Conservation (phyloP, 2,888 invertebrate genomes). For the Coenonympha arcania region DNA sequence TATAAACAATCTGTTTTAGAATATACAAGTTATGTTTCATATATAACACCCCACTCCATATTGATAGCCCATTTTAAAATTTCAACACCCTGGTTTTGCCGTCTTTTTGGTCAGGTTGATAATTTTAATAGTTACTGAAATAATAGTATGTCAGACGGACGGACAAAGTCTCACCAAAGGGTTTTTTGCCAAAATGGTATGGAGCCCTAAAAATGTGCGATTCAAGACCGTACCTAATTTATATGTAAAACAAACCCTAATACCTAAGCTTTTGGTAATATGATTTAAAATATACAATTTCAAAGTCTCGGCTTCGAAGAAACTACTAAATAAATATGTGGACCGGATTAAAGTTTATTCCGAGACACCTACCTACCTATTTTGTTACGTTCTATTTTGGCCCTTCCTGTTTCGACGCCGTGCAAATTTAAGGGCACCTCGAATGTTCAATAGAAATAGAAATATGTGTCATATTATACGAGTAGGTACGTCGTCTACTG, state of each 20-base stretch:
- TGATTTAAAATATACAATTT: slow-evolving; percentile 6
- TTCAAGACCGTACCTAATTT: no score
- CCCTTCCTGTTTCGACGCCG: slow-evolving; percentile 66
- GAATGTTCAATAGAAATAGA: slow-evolving; percentile 24
- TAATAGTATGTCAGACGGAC: no score
- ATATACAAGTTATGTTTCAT: no score
- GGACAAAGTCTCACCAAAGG: no score
- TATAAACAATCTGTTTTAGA: no score
- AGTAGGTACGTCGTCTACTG: background rate
- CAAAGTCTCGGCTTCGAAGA: slow-evolving; percentile 33
- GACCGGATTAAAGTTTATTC: slow-evolving; percentile 59
- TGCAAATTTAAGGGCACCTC: slow-evolving; percentile 67
- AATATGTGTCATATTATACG: slow-evolving; percentile 11
- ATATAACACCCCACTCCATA: no score
- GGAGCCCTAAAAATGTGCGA: no score
- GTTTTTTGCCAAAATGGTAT: no score
- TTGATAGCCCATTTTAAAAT: no score
- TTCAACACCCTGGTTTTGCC: no score
- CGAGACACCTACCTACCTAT: slow-evolving; percentile 51
- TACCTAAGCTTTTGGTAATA: background rate
- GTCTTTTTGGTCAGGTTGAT: no score
- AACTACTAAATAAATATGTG: slow-evolving; percentile 38
- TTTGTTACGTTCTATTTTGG: slow-evolving; percentile 68
- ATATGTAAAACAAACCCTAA: background rate
- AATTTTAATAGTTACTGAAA: no score